Percentiles rank a stretch among this genome's conserved stretches.
These are phyloP conservation scores for Caenorhabditis sp. DNA, from an alignment of 2,888 invertebrate genomes.

Conservation along the genomic window DNA sequence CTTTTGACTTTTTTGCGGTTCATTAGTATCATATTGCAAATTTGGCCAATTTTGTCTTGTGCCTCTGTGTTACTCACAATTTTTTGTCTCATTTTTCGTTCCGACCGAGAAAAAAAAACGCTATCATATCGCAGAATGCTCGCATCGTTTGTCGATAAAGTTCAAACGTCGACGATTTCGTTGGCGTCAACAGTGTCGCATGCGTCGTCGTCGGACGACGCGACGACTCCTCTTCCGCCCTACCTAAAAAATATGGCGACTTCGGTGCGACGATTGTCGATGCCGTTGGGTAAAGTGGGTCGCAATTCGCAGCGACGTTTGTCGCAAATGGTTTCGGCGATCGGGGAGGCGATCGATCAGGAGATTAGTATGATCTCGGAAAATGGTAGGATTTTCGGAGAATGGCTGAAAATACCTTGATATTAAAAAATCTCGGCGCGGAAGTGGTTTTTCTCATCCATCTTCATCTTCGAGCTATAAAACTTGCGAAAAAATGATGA, in stretches of 20 bases:
- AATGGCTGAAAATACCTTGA: neutral
- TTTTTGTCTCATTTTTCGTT: no score
- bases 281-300: constrained; percentile 49
- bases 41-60: no score
- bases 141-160: constrained; percentile 51
- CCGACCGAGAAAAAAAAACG: no score
- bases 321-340: constrained; percentile 54
- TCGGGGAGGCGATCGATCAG: constrained; percentile 55
- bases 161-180: constrained; percentile 55
- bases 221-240: constrained; percentile 8
- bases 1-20: neutral
- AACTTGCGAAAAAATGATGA: no score
- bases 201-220: constrained; percentile 49
- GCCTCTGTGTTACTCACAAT: no score
- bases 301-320: constrained; percentile 44
- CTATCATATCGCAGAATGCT: constrained; percentile 39
- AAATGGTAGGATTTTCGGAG: neutral
- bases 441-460: neutral
- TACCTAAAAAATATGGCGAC: constrained; percentile 34
- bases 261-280: constrained; percentile 49
- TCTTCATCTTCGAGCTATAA: neutral
- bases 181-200: constrained; percentile 53
- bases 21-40: neutral
- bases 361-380: constrained; percentile 26
- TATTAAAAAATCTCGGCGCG: neutral